phyloP scores from a whole-genome alignment of 2,113 vertebrate species.

The Callipepla californica region DNA sequence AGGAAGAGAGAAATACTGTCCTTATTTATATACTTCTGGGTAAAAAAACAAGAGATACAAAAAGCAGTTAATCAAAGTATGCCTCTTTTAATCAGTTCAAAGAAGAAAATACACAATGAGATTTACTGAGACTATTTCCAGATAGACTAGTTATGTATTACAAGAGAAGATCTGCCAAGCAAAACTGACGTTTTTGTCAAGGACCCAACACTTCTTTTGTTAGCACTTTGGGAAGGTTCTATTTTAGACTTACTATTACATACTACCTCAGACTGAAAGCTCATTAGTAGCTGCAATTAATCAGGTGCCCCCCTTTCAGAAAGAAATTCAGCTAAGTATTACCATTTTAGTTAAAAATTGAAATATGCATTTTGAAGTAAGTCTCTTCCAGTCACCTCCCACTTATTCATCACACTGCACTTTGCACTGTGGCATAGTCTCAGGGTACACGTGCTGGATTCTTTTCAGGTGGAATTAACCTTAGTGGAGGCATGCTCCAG shows the following conservation, averaged over 20 bases:
- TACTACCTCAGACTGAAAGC: neutral
- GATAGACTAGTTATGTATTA: neutral
- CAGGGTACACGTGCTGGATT: neutral
- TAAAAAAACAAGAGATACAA: neutral
- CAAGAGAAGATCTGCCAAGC: neutral
- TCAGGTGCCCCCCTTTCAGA: neutral
- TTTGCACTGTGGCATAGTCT: neutral
- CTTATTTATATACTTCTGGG: neutral
- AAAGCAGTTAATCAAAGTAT: neutral
- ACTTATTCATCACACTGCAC: neutral
- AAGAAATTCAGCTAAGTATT: neutral
- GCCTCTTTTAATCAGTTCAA: neutral
- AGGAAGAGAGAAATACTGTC: neutral
- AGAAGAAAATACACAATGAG: neutral
- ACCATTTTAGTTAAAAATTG: neutral
- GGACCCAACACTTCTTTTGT: rapidly evolving
- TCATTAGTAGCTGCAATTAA: neutral
- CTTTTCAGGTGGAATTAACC: neutral
- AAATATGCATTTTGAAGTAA: neutral
- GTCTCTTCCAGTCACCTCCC: neutral
- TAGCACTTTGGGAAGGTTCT: neutral
- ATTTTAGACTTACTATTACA: neutral
- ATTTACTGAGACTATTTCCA: neutral
- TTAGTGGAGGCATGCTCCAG: neutral
- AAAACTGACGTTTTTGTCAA: neutral